A percentile compares a stretch with the other conserved stretches of the same genome.
Conservation (phyloP, 2,797 vertebrate species). For the Chiroxiphia lanceolata region DNA sequence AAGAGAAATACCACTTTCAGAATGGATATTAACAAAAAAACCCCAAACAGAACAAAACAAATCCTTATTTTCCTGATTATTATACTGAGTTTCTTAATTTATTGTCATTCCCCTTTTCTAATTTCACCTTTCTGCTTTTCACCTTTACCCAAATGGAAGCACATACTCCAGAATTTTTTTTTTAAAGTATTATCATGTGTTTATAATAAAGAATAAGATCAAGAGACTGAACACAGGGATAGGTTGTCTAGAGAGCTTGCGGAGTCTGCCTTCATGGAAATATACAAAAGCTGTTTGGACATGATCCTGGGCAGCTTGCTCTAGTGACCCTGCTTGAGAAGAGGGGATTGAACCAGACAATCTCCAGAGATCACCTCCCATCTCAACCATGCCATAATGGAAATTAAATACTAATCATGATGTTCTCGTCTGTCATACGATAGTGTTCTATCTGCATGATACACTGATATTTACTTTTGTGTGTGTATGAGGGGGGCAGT, state of each 20-base stretch:
- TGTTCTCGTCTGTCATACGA: neutral
- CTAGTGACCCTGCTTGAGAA: accelerated
- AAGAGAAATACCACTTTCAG: neutral
- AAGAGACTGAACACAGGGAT: neutral
- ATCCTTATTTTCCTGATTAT: neutral
- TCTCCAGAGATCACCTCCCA: neutral
- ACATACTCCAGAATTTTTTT: neutral
- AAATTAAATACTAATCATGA: neutral
- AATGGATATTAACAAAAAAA: neutral
- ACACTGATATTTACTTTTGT: neutral
- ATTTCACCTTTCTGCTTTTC: neutral
- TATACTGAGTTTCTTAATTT: neutral
- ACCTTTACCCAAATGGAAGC: neutral
- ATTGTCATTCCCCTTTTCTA: neutral
- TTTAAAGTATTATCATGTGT: neutral
- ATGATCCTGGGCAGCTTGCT: neutral
- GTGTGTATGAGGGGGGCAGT: no score
- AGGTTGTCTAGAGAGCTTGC: neutral
- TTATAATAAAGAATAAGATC: neutral
- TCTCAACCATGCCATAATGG: neutral
- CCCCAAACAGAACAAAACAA: neutral
- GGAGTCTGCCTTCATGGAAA: neutral
- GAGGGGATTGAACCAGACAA: neutral
- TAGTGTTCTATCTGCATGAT: neutral
- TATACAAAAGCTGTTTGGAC: neutral